Percentiles rank a stretch among this genome's conserved stretches.
Conservation (phyloP, 2,113 vertebrate species). For the Podocnemis expansa region DNA sequence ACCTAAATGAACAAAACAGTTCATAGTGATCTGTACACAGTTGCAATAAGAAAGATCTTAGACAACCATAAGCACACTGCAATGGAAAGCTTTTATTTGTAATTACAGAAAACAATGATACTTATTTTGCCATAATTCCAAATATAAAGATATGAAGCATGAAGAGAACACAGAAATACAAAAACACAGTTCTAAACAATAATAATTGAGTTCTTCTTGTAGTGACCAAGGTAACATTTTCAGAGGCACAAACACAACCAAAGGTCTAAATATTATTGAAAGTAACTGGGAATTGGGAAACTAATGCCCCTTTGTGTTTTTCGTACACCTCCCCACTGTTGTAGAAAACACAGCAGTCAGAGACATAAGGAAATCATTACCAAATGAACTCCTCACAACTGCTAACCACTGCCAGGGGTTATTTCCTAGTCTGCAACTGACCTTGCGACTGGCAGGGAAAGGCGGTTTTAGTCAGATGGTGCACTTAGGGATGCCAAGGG, state of each 20-base stretch:
- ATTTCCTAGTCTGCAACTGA: neutral
- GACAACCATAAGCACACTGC: neutral
- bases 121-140: neutral
- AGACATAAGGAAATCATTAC: neutral
- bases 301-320: neutral
- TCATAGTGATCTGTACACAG: conserved; percentile 35
- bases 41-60: conserved; percentile 44
- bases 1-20: conserved; percentile 30
- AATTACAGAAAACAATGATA: neutral
- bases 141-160: neutral
- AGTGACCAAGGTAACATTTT: neutral
- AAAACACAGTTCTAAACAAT: neutral
- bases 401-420: neutral
- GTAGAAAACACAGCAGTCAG: neutral
- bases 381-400: neutral
- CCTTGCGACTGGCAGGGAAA: neutral
- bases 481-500: neutral
- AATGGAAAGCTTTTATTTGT: neutral
- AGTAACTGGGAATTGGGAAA: neutral
- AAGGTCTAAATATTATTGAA: neutral
- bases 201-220: neutral
- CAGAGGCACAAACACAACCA: neutral
- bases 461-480: neutral
- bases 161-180: neutral
- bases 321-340: neutral